These are phyloP conservation scores for Pygocentrus nattereri DNA, from an alignment of 2,797 vertebrate genomes.

Conservation along the genomic window DNA sequence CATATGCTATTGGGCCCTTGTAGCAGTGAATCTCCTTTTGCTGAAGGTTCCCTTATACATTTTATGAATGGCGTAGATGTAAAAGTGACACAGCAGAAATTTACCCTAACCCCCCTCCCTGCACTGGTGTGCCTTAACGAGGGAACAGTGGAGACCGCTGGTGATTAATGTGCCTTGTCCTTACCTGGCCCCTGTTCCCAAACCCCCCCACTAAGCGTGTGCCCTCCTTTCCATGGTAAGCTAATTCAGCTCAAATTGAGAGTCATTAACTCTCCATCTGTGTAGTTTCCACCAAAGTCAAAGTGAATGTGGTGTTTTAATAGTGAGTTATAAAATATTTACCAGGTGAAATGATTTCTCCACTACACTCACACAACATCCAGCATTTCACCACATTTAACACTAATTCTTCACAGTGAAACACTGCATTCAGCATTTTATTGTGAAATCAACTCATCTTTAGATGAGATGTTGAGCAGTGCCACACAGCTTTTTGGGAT, in stretches of 20 bases:
- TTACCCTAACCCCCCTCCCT: background rate
- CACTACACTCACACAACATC: too few species aligned
- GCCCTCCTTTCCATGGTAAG: conserved; percentile 21
- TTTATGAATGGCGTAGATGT: conserved; percentile 23
- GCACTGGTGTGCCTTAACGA: background rate
- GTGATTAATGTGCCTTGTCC: conserved; percentile 29
- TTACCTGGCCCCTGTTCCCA: conserved; percentile 24
- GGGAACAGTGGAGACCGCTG: conserved; percentile 17
- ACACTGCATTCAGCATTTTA: too few species aligned
- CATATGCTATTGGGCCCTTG: background rate
- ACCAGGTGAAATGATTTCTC: background rate
- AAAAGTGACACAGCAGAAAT: conserved; percentile 46
- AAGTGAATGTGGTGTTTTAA: background rate
- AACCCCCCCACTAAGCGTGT: conserved; percentile 10
- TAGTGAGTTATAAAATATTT: background rate
- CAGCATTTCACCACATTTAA: background rate
- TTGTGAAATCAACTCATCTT: too few species aligned
- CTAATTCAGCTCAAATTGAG: conserved; percentile 25
- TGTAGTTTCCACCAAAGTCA: background rate
- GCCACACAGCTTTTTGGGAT: too few species aligned
- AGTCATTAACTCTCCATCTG: conserved; percentile 7
- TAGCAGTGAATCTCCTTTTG: background rate
- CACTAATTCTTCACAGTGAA: too few species aligned
- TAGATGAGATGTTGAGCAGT: too few species aligned
- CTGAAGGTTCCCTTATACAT: background rate